Percentiles rank a stretch among this genome's conserved stretches.
Conservation (phyloP, 1,140 invertebrate genomes). For the Reticulitermes speratus region DNA sequence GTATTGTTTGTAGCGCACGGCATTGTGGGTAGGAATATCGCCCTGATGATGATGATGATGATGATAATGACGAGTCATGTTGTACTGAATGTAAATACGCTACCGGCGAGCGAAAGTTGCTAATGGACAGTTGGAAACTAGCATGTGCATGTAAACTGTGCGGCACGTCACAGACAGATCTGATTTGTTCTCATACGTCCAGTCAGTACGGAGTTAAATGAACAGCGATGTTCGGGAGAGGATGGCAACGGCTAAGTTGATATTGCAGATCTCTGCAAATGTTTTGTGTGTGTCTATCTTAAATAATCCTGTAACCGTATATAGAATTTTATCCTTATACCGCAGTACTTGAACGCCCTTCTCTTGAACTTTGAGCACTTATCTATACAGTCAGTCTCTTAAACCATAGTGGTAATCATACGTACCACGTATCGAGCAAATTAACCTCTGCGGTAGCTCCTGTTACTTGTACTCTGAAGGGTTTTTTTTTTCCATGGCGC, state of each 20-base stretch:
- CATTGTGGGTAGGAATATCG: slow-evolving; percentile 4
- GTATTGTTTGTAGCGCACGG: background rate
- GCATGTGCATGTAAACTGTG: background rate
- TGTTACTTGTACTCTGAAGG: too few relatives aligned
- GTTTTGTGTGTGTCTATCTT: background rate
- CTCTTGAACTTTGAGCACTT: too few relatives aligned
- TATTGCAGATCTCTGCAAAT: background rate
- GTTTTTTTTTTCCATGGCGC: too few relatives aligned
- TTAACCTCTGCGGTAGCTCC: too few relatives aligned
- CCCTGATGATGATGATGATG: background rate
- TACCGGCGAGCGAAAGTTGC: background rate
- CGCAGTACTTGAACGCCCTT: too few relatives aligned
- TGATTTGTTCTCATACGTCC: background rate
- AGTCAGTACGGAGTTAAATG: background rate
- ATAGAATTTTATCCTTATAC: too few relatives aligned
- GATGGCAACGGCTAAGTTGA: background rate
- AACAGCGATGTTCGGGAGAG: background rate
- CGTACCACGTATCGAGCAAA: too few relatives aligned
- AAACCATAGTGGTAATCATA: too few relatives aligned
- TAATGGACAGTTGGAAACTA: background rate
- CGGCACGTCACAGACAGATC: background rate
- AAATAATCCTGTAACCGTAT: too few relatives aligned
- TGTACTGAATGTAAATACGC: background rate
- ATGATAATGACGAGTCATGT: background rate
- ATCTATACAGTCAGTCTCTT: too few relatives aligned